Base-by-base conservation (phyloP, 2,113 vertebrate species). In the Crotalus helleri region DNA sequence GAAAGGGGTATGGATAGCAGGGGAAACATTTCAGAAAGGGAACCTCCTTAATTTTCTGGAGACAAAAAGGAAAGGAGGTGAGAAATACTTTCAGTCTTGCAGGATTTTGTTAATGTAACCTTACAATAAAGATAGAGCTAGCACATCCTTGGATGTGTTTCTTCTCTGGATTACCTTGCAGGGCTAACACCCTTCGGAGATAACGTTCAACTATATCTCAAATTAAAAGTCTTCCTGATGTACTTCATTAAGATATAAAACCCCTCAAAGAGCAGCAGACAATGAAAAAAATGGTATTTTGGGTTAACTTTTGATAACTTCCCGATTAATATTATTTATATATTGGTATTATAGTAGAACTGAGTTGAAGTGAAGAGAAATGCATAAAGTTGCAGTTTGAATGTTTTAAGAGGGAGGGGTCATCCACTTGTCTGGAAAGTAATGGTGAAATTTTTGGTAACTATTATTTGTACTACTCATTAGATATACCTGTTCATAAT, bases 151-250 rank as follows among this genome's bases (percentile, higher is more conserved):
- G 69, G 33, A 8, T 81, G 33, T 39, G 6, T 33, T 81, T 39
- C 69, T 39, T 81, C n/a, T 81, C n/a, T 39, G 33, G 33, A 81
- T 6, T 19, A 81, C 15, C 69, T 33, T 19, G 33, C 15, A 81
- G 33, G 33, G 69, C 69, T 81, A 81, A 39, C 3, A 39, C 69
- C 39, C 39, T 81, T 81, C 13, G 3, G 8, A 87, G 49, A n/a
- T 53, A n/a, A 54, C 51, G 15, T 81, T 90, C 11, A 93, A 13
- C n/a, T 81, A 39, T 19, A 81, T 81, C 33, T 39, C 69, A 59
- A 69, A 92, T 19, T 33, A 93, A 90, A 39, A 93, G 88, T 54
- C 81, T 93, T n/a, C 94, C 58, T 10, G 59, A 81, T 49, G 9
- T 85, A 57, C 1, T 49, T 46, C 17, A 85, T 23, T 46, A 46